phyloP scores from a whole-genome alignment of 2,888 invertebrate genomes.

The Galerucella calmariensis region DNA sequence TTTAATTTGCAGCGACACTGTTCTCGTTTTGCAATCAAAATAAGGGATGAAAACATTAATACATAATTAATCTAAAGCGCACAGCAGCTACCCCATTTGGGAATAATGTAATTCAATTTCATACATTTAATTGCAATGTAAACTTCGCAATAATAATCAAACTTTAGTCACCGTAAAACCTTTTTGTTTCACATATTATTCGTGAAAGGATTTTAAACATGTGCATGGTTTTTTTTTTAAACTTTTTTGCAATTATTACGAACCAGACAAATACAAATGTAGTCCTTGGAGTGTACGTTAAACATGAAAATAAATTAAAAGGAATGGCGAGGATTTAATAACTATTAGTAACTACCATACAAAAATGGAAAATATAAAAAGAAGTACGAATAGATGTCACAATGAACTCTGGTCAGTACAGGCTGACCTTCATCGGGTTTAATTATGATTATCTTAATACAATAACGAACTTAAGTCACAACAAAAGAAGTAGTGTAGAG shows the following conservation, averaged over 20 bases:
- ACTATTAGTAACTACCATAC: background rate
- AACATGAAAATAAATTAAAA: background rate
- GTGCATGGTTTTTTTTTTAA: background rate
- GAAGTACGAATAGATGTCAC: too few relatives aligned
- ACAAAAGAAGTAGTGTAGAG: too few relatives aligned
- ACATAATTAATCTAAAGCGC: constrained; percentile 9
- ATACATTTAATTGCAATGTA: background rate
- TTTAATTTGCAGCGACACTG: background rate
- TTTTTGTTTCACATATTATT: background rate
- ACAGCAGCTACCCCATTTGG: background rate
- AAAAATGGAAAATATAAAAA: too few relatives aligned
- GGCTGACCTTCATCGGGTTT: too few relatives aligned
- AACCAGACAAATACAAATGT: background rate
- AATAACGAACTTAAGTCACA: too few relatives aligned
- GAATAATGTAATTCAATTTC: constrained; percentile 9
- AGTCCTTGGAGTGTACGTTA: background rate
- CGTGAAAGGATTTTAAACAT: constrained; percentile 4
- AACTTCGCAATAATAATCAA: constrained; percentile 2
- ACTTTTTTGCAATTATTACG: background rate
- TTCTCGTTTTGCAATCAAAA: constrained; percentile 1
- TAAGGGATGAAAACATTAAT: constrained; percentile 9
- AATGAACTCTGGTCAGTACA: too few relatives aligned
- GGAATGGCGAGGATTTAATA: background rate
- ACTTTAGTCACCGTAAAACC: constrained; percentile 7
- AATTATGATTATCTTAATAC: too few relatives aligned